Evolutionary conservation across 2,888 invertebrate species (phyloP), one percentile per base, ranked within the genome.

Genomic region (Anoplius nigerrimus): DNA sequence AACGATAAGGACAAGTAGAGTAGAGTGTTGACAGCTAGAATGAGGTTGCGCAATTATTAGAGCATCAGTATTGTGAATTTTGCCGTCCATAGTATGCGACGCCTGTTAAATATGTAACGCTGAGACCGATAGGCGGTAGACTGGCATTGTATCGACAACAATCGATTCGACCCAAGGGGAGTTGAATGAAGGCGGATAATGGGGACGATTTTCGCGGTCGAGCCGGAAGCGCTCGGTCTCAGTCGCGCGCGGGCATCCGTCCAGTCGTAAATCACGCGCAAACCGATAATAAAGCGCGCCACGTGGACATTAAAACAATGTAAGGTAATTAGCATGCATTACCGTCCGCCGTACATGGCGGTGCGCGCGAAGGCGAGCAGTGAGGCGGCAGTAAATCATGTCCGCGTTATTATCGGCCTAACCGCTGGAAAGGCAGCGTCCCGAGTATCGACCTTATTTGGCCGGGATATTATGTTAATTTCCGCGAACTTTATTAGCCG

Each of bases 391-490:
- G 81, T 86, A 86, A 86, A 86, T 86, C 82, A 85, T 71, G 58
- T 21, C 43, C 60, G 77, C 74, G 76, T 80, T 82, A 83, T 82
- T 82, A 77, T 73, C 67, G 75, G 83, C 73, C 76, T 79, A 80
- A 82, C 73, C 64, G 69, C 76, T 69, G 73, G 70, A 78, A 79
- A 79, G 76, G 74, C 64, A 75, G 34, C 34, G 11, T 6, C 72
- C 58, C 63, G 46, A 20, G 21, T n/a, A 34, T 8, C 62, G 62
- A 65, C 70, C 74, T 59, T 74, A 68, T 71, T 74, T 66, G 74
- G 56, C 62, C 72, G 71, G n/a, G 61, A 80, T 78, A 80, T 85
- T 85, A 84, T 84, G 86, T 75, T 80, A 85, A 86, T 84, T 83
- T 80, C 72, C 64, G 72, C 72, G 72, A 80, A 79, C 70, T 84